Base-by-base conservation (phyloP, 2,797 vertebrate genomes). In the Ptychadena robeensis region DNA sequence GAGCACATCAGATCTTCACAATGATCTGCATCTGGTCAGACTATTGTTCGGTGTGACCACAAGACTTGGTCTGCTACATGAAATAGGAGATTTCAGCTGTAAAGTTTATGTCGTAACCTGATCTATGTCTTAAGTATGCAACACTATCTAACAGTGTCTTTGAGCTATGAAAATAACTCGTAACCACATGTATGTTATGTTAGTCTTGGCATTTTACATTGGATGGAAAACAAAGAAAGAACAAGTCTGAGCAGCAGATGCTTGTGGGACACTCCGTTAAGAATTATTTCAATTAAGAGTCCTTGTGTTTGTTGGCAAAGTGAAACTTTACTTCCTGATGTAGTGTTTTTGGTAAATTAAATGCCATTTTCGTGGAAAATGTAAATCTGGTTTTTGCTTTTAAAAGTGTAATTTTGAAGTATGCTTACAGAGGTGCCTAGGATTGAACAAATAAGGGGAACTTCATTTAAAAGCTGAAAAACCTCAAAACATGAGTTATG, bases 141-240 rank as follows among this genome's bases (percentile, higher is more conserved):
- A n/a, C 59, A 82, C 15, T 35, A 86, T 37, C 28, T 71, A 81
- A 88, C 71, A 38, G 79, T 34, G 9, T 83, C 53, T 85, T 57
- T 2, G 1, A 65, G 80, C 37, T 80, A 30, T n/a, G 83, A n/a
- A 82, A 73, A 69, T 80, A 88, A 86, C 82, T 70, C 22, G 22
- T 84, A 63, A 14, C 37, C 38, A 38, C 67, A 86, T 15, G 3
- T 66, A 73, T 65, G 73, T 64, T 34, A 59, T 81, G 4, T 48
- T 57, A 72, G 71, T 67, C 25, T 14, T 71, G 2, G 22, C 12
- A 75, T 72, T 87, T 86, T 28, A 61, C 22, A 65, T 71, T 81
- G n/a, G 0, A 71, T 80, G 0, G 0, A 15, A 80, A 70, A 64
- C 57, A 84, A 78, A 75, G 8, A 59, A 83, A 77, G 38, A 11